Conservation (phyloP, 2,113 vertebrate species). For the Dolichotis patagonum region DNA sequence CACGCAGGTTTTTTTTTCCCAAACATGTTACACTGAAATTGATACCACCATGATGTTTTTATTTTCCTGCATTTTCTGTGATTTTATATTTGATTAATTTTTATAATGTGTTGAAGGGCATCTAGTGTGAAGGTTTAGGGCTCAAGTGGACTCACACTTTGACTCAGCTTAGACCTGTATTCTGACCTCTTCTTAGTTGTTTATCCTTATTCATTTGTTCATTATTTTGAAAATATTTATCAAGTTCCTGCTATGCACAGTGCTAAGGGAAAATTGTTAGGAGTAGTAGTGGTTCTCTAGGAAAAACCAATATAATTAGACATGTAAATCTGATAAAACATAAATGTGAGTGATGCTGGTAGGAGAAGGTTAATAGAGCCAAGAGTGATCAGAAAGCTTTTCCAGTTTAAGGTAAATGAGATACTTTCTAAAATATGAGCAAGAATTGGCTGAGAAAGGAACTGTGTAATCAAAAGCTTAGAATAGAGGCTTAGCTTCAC, state of each 20-base stretch:
- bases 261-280: neutral
- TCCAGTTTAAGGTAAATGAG: neutral
- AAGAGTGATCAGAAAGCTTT: neutral
- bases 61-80: neutral
- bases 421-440: neutral
- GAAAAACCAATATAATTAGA: neutral
- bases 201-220: neutral
- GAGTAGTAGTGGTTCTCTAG: neutral
- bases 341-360: neutral
- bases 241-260: neutral
- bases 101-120: neutral
- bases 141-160: neutral
- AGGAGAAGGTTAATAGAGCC: neutral
- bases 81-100: slow-evolving; percentile 32
- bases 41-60: neutral
- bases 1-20: too few species aligned
- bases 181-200: neutral
- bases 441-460: neutral
- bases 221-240: neutral
- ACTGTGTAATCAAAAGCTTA: neutral
- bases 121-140: neutral
- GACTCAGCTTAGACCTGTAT: neutral
- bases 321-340: neutral
- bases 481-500: neutral
- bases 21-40: neutral